Conservation (phyloP, 2,113 vertebrate species). For the Polypterus senegalus region DNA sequence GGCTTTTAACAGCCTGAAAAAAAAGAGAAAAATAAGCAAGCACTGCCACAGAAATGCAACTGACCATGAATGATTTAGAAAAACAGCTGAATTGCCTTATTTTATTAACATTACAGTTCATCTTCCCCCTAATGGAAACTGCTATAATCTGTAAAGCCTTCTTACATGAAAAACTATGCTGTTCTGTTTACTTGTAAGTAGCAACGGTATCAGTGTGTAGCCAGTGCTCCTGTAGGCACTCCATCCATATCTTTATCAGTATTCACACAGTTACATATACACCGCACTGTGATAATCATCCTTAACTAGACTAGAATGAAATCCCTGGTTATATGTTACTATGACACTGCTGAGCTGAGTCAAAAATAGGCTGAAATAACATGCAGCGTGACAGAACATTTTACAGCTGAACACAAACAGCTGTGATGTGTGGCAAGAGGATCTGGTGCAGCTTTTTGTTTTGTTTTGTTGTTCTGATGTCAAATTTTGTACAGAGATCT, state of each 20-base stretch:
- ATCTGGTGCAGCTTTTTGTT: no score
- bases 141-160: slow-evolving; percentile 7
- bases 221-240: slow-evolving; percentile 3
- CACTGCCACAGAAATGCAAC: slow-evolving; percentile 9
- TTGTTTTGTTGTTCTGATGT: no score
- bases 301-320: slow-evolving; percentile 59
- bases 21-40: slow-evolving; percentile 29
- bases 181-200: slow-evolving; percentile 13
- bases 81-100: slow-evolving; percentile 15
- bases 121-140: slow-evolving; percentile 17
- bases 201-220: background rate
- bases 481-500: no score
- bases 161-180: slow-evolving; percentile 4
- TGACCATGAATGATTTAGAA: slow-evolving; percentile 16
- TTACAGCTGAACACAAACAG: slow-evolving; percentile 47
- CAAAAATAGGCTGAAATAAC: slow-evolving; percentile 56
- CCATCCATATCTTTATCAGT: slow-evolving; percentile 11
- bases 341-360: slow-evolving; percentile 50
- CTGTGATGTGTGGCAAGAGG: background rate
- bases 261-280: slow-evolving; percentile 16
- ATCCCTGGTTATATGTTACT: slow-evolving; percentile 50
- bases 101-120: slow-evolving; percentile 11
- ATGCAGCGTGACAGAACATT: slow-evolving; percentile 36
- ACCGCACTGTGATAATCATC: slow-evolving; percentile 51
- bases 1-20: no score